Base-by-base conservation (phyloP, 2,113 vertebrate genomes). In the Sander lucioperca region DNA sequence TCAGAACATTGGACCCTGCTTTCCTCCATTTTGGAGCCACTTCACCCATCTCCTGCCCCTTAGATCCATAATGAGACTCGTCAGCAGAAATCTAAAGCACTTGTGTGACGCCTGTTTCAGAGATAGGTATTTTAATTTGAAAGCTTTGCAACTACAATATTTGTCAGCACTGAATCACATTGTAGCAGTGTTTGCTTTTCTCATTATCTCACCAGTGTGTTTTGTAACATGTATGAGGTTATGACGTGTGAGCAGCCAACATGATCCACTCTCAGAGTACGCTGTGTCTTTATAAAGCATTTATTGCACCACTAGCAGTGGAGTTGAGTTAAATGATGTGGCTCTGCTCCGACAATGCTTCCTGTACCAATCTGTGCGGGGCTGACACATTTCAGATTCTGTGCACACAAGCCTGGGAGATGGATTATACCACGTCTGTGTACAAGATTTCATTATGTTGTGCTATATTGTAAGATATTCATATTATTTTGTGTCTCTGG, bases 281-380 rank as follows among this genome's bases (percentile, higher is more conserved):
- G 59, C 59, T 30, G 56, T 54, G 30, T 73, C 23, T 82, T 79
- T 71, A 58, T 25, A 70, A 65, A 82, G 45, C 51, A 50, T 82
- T 82, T 56, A 62, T 36, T 74, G 36, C 62, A 63, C 45, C 45
- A 48, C 58, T 23, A 27, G 43, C 56, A 68, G 45, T 30, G 8
- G 11, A 57, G 63, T 14, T 39, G 57, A 81, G 59, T 33, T 57
- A 23, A 30, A 67, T 58, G 39, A 85, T 72, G 66, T 62, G 50
- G 19, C 39, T 82, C 45, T 19, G 53, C 25, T 69, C 65, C 27
- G 15, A 27, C 18, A 43, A 43, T 21, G 66, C 68, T 78, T 25
- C 7, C 36, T 58, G 51, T 43, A 51, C 13, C 57, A 68, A 45
- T 78, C 57, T 65, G 56, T 23, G 61, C 50, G 16, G 11, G 12